These are phyloP conservation scores for Chironex yamaguchii DNA, from an alignment of 30 jellyfish, hydroid and myxozoan genomes.

Conservation along the genomic window DNA sequence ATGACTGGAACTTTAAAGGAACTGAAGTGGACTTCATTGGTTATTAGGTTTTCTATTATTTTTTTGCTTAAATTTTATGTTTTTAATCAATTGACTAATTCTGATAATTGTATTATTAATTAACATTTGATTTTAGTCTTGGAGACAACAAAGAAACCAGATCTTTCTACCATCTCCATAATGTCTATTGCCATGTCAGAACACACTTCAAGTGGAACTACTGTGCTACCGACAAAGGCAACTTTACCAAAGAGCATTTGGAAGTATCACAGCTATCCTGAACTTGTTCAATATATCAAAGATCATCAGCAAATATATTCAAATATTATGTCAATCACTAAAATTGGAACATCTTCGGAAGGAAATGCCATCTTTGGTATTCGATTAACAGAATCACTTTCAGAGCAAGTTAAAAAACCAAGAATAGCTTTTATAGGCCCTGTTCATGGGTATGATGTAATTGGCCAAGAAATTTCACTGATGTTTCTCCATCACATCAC, in stretches of 20 bases:
- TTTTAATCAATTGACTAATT: no score
- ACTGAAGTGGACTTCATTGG: no score
- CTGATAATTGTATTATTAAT: no score
- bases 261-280: constrained; percentile 80
- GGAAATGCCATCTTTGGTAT: constrained; percentile 64
- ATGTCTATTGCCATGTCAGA: no score
- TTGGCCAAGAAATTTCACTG: constrained; percentile 82
- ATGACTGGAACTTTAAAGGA: no score
- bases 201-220: no score
- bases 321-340: constrained; percentile 42
- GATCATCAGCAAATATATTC: constrained; percentile 90
- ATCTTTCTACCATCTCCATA: background rate
- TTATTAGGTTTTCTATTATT: no score
- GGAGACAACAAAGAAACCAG: constrained; percentile 16
- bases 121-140: no score
- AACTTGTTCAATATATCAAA: constrained; percentile 65
- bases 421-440: constrained; percentile 80
- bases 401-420: constrained; percentile 53
- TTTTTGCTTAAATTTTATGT: no score
- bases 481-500: constrained; percentile 91
- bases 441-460: constrained; percentile 90
- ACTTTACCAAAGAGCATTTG: constrained; percentile 1
- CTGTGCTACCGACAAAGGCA: no score
- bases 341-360: constrained; percentile 60
- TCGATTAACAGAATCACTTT: constrained; percentile 64